Evolutionary conservation across 2,797 vertebrate genomes (phyloP).

Genomic region (Gallirallus australis): DNA sequence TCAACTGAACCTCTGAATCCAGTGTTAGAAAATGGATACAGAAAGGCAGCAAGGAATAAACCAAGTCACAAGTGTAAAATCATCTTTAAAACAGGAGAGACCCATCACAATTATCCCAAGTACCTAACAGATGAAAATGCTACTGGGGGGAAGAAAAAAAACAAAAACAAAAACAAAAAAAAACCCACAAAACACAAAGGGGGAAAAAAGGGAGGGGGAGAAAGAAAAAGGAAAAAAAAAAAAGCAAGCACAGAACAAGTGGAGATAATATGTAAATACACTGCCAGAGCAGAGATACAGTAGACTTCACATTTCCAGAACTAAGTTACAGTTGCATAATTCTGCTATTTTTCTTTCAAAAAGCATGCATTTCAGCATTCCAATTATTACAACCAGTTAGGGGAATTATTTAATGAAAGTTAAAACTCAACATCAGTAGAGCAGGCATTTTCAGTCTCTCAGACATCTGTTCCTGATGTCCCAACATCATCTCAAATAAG

Average conservation of each 20-base stretch:
- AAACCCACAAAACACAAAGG: no score
- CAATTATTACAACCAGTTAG: background rate
- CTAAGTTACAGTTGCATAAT: background rate
- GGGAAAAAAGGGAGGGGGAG: no score
- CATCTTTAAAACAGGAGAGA: background rate
- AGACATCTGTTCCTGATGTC: slow-evolving; percentile 25
- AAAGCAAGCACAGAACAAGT: background rate
- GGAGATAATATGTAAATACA: background rate
- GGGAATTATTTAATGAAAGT: background rate
- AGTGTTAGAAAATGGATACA: background rate
- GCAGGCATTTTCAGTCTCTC: background rate
- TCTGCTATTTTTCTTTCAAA: background rate
- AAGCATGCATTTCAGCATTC: background rate
- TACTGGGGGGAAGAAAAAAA: no score
- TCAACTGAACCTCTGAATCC: background rate
- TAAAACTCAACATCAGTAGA: background rate
- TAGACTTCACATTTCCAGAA: background rate
- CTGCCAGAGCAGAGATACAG: background rate
- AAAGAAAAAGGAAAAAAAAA: no score
- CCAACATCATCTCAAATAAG: background rate
- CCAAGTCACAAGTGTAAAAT: background rate
- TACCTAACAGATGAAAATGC: background rate
- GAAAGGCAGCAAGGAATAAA: background rate
- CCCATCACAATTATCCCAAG: background rate
- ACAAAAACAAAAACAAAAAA: no score